These are phyloP conservation scores for Dynastes tityus DNA, from an alignment of 2,888 invertebrate species.

Conservation along the genomic window DNA sequence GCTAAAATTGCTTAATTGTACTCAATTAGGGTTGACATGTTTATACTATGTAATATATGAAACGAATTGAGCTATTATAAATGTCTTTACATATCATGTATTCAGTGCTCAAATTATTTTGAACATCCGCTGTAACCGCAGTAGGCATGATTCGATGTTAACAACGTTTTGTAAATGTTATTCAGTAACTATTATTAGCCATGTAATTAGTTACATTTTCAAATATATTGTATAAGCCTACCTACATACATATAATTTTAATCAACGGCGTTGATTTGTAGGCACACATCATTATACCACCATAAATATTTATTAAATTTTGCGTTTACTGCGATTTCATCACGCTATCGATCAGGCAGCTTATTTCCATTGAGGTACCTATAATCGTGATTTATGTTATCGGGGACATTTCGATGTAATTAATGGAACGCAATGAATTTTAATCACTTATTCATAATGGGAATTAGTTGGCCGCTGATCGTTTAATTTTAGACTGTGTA, in stretches of 20 bases:
- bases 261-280: background rate
- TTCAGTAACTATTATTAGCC: no score
- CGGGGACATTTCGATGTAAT: background rate
- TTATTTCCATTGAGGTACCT: background rate
- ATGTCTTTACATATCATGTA: no score
- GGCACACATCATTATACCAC: background rate
- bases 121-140: no score
- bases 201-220: background rate
- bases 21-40: no score
- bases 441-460: background rate
- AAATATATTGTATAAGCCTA: background rate
- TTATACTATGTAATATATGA: no score
- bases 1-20: no score
- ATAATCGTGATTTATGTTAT: constrained; percentile 13
- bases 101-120: no score
- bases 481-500: background rate
- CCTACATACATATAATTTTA: constrained; percentile 4
- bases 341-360: constrained; percentile 47
- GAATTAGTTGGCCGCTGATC: constrained; percentile 2
- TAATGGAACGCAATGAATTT: constrained; percentile 10
- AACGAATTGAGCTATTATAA: no score
- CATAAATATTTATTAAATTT: constrained; percentile 31
- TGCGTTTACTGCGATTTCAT: background rate
- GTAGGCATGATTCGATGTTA: no score
- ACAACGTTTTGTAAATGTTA: no score